phyloP scores from a whole-genome alignment of 2,888 invertebrate species.

The Arge pagana region DNA sequence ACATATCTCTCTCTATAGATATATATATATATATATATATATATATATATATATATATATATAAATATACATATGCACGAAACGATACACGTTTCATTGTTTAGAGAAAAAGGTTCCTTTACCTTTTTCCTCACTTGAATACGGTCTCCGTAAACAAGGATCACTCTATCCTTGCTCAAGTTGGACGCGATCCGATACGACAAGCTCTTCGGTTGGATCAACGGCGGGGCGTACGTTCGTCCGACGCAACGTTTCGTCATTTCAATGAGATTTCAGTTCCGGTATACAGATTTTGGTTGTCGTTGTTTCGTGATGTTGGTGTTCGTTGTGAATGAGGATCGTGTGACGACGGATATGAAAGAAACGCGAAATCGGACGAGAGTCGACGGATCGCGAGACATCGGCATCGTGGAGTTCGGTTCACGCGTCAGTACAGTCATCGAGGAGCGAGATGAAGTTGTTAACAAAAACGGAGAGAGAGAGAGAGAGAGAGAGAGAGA shows the following conservation, averaged over 20 bases:
- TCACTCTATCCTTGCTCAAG: constrained; percentile 61
- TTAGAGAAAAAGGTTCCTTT: constrained; percentile 41
- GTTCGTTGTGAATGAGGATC: no score
- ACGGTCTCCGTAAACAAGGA: constrained; percentile 62
- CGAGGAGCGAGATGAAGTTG: constrained; percentile 15
- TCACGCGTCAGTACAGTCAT: constrained; percentile 12
- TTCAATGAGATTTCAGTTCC: constrained; percentile 33
- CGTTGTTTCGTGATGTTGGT: neutral
- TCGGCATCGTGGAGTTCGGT: constrained; percentile 1
- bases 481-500: constrained; percentile 23
- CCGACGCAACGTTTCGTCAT: constrained; percentile 28
- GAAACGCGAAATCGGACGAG: constrained; percentile 1
- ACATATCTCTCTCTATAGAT: no score
- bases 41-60: neutral
- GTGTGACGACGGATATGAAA: no score
- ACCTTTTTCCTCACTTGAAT: constrained; percentile 62
- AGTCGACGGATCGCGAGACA: constrained; percentile 16
- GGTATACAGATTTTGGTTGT: constrained; percentile 25
- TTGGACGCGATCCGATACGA: constrained; percentile 59
- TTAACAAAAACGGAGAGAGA: constrained; percentile 10
- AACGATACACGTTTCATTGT: neutral
- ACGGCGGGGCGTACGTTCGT: constrained; percentile 22
- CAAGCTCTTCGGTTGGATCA: constrained; percentile 49
- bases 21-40: neutral
- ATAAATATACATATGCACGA: neutral